phyloP scores from a whole-genome alignment of 2,797 vertebrate genomes.

The Myotis findleyi region DNA sequence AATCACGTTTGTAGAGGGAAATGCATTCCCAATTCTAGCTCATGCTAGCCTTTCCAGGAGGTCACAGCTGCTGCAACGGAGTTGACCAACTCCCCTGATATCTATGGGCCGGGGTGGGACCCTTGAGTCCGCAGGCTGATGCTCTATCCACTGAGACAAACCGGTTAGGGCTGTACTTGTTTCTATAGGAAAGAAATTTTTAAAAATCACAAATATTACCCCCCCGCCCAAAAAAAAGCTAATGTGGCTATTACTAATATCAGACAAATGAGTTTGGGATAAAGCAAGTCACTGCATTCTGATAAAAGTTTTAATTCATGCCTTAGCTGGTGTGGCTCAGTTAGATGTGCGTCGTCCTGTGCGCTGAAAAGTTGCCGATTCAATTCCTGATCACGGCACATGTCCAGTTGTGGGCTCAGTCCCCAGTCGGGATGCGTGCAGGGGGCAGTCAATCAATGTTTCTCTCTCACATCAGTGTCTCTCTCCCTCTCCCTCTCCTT shows the following conservation, averaged over 20 bases:
- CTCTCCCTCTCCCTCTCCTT: no score
- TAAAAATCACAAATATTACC: not conserved
- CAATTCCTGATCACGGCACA: no score
- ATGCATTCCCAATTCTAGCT: not conserved
- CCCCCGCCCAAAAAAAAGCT: not conserved
- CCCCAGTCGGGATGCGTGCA: no score
- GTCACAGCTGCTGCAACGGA: not conserved
- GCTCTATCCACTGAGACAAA: no score
- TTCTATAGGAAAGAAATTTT: not conserved
- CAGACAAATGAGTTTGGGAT: conserved; percentile 5
- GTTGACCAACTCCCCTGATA: not conserved
- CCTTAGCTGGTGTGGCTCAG: no score
- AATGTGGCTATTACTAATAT: not conserved
- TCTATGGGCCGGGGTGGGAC: not conserved
- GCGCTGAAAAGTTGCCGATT: no score
- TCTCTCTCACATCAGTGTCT: no score
- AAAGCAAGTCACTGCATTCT: conserved; percentile 27
- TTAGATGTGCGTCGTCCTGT: no score
- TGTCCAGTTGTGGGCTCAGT: no score
- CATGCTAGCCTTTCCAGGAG: not conserved
- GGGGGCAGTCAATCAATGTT: no score
- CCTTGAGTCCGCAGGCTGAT: no score
- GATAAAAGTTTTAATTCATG: conserved; percentile 14
- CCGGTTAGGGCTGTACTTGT: not conserved
- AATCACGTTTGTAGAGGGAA: conserved; percentile 1